Evolutionary conservation across 1,140 invertebrate species (phyloP).

Genomic region (Neodiprion virginianus): DNA sequence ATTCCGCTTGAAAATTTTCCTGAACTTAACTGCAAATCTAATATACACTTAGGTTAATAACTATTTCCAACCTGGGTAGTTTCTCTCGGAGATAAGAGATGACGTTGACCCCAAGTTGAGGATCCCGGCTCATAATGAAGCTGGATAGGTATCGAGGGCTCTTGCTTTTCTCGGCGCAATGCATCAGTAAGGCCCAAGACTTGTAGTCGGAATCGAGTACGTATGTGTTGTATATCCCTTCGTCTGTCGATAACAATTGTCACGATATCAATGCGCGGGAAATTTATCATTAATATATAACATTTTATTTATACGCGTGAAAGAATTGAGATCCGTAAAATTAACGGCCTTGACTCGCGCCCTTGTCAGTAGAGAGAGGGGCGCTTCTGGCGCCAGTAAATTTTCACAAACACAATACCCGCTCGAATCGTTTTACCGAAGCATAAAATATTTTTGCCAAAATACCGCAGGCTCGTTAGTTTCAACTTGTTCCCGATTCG

Average conservation of each 20-base stretch:
- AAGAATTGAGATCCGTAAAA: not conserved
- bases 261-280: slow-evolving; percentile 2
- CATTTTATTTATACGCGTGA: slow-evolving; percentile 14
- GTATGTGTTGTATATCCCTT: slow-evolving; percentile 89
- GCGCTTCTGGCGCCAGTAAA: too few species aligned
- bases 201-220: slow-evolving; percentile 84
- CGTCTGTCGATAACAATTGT: slow-evolving; percentile 65
- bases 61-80: slow-evolving; percentile 57
- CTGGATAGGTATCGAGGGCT: slow-evolving; percentile 81
- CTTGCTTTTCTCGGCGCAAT: slow-evolving; percentile 84
- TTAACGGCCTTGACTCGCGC: too few species aligned
- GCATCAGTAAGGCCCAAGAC: slow-evolving; percentile 80
- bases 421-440: too few species aligned
- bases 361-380: too few species aligned
- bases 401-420: too few species aligned
- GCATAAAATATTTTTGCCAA: too few species aligned
- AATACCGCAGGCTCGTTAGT: too few species aligned
- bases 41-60: not conserved
- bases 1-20: too few species aligned
- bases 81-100: slow-evolving; percentile 68
- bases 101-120: slow-evolving; percentile 67
- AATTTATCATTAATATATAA: too few species aligned
- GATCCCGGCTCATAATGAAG: slow-evolving; percentile 78
- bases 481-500: too few species aligned
- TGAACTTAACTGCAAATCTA: too few species aligned